A percentile compares a stretch with the other conserved stretches of the same genome.
Conservation (phyloP, 1,140 invertebrate species). For the Drosophila tropicalis region DNA sequence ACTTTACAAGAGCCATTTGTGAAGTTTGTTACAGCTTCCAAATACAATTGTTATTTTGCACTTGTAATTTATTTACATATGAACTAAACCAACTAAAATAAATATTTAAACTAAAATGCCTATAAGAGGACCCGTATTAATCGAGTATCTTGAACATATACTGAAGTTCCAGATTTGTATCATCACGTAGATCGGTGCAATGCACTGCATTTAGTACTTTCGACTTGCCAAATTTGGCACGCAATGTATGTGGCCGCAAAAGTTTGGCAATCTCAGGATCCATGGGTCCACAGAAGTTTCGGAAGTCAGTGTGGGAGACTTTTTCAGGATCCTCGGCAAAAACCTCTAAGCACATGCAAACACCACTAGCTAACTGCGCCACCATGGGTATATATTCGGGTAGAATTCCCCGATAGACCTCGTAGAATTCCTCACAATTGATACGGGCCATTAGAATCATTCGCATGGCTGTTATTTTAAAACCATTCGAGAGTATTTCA, state of each 20-base stretch:
- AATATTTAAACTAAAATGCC: conserved; percentile 13
- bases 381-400: conserved; percentile 94
- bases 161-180: conserved; percentile 92
- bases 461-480: conserved; percentile 90
- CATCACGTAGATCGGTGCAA: conserved; percentile 95
- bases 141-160: conserved; percentile 91
- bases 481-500: conserved; percentile 90
- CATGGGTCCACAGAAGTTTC: conserved; percentile 92
- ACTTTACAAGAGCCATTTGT: neutral
- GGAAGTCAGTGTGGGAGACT: conserved; percentile 88
- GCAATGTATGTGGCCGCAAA: conserved; percentile 91
- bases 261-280: conserved; percentile 95
- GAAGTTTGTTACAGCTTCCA: neutral
- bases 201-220: conserved; percentile 95
- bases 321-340: conserved; percentile 85
- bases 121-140: conserved; percentile 37
- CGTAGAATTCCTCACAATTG: conserved; percentile 95
- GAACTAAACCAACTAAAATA: conserved; percentile 33
- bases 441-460: conserved; percentile 91
- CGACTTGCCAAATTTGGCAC: conserved; percentile 92
- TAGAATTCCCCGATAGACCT: conserved; percentile 96
- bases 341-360: conserved; percentile 94
- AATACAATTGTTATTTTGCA: conserved; percentile 34
- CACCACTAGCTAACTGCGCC: conserved; percentile 90
- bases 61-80: conserved; percentile 59